Conservation (phyloP, 2,888 invertebrate species). For the Noctua janthina region DNA sequence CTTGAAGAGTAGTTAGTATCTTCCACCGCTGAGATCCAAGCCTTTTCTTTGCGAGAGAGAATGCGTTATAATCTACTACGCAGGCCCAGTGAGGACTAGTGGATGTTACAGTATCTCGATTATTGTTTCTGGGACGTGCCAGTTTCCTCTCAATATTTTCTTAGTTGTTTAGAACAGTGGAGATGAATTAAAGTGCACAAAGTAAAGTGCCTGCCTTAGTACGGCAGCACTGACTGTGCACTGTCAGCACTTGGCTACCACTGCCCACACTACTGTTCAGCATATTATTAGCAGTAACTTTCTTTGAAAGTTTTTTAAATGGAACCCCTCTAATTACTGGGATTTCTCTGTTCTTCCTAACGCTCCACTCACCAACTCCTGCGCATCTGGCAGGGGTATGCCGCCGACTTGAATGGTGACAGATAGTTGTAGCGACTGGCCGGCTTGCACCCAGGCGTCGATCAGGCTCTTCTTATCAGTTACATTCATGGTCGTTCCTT, state of each 20-base stretch:
- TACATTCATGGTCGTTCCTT: constrained; percentile 61
- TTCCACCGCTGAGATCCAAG: background rate
- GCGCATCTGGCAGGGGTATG: constrained; percentile 87
- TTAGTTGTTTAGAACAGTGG: background rate
- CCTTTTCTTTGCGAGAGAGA: background rate
- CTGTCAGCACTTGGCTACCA: background rate
- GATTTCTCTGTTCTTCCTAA: background rate
- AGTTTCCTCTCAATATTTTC: background rate
- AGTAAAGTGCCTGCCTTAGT: background rate
- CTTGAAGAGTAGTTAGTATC: background rate
- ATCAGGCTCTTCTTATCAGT: constrained; percentile 61
- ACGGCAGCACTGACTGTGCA: background rate
- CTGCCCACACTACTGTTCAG: background rate
- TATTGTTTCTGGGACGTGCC: background rate
- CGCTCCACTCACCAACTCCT: constrained; percentile 52
- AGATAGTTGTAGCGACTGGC: constrained; percentile 46
- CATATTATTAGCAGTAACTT: background rate
- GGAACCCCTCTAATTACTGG: background rate
- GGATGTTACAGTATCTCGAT: background rate
- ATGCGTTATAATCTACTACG: background rate
- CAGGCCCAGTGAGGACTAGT: background rate
- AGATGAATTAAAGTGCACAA: background rate
- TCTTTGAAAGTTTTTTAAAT: background rate
- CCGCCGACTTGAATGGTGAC: constrained; percentile 93
- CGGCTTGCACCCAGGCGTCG: constrained; percentile 58